These are phyloP conservation scores for Pipistrellus pygmaeus DNA, from an alignment of 2,797 vertebrate species.

Conservation along the genomic window DNA sequence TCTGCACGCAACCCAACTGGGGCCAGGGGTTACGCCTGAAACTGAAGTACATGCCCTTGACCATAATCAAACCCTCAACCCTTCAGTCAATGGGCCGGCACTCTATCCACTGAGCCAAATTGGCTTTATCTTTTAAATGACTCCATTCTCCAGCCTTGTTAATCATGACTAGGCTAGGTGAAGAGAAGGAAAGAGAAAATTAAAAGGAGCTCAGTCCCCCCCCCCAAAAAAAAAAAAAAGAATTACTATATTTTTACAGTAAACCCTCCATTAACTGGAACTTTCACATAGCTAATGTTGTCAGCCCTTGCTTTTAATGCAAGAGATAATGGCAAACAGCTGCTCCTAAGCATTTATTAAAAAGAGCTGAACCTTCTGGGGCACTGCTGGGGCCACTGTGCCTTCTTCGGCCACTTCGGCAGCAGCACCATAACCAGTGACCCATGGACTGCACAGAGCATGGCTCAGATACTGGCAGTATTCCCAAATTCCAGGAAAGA, in stretches of 20 bases:
- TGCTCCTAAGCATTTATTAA: slow-evolving; percentile 21
- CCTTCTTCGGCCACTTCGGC: background rate
- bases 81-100: too few species aligned
- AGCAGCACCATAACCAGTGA: background rate
- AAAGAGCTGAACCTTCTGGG: background rate
- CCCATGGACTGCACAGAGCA: background rate
- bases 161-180: background rate
- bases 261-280: slow-evolving; percentile 12
- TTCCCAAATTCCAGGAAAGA: background rate
- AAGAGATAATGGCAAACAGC: background rate
- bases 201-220: background rate
- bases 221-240: background rate
- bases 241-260: background rate
- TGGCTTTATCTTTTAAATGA: background rate
- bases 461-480: background rate
- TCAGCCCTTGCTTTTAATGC: slow-evolving; percentile 18
- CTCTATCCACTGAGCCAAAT: too few species aligned
- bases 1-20: too few species aligned
- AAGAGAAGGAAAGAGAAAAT: background rate
- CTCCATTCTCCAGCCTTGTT: background rate
- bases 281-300: background rate
- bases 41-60: too few species aligned
- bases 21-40: too few species aligned
- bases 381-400: background rate
- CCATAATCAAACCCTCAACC: too few species aligned